Conservation (phyloP, 1,140 invertebrate species). For the Cecropterus lyciades region DNA sequence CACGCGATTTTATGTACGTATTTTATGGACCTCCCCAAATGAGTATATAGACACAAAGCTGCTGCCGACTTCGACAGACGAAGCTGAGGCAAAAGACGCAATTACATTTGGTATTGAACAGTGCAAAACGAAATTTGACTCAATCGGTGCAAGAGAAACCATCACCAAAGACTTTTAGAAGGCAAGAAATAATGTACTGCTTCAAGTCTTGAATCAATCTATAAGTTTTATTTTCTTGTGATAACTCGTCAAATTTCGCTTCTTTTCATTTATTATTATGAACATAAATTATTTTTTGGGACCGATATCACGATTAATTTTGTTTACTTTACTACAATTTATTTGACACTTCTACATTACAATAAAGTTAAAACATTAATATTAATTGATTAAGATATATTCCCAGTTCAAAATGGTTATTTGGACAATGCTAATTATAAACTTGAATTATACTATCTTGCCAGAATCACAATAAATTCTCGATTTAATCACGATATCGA, state of each 20-base stretch:
- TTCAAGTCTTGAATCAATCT: too few species aligned
- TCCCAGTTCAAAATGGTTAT: too few species aligned
- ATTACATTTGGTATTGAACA: neutral
- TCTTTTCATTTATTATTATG: conserved; percentile 15
- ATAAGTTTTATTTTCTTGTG: too few species aligned
- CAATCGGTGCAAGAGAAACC: neutral
- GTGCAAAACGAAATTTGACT: conserved; percentile 14
- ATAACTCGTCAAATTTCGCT: conserved; percentile 11
- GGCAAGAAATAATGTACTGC: neutral
- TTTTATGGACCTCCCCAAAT: neutral
- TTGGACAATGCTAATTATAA: too few species aligned
- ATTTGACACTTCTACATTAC: too few species aligned
- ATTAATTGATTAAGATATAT: too few species aligned
- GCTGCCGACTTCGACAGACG: neutral
- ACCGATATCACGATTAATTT: neutral
- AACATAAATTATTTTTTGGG: neutral
- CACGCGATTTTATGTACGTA: neutral
- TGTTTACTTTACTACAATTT: too few species aligned
- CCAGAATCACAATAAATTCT: too few species aligned
- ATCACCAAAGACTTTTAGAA: neutral
- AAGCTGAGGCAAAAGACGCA: conserved; percentile 8
- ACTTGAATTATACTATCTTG: too few species aligned
- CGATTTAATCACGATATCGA: conserved; percentile 7
- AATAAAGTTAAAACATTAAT: too few species aligned
- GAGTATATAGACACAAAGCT: conserved; percentile 12